phyloP scores from a whole-genome alignment of 1,140 invertebrate genomes.

The Medauroidea extradentata region DNA sequence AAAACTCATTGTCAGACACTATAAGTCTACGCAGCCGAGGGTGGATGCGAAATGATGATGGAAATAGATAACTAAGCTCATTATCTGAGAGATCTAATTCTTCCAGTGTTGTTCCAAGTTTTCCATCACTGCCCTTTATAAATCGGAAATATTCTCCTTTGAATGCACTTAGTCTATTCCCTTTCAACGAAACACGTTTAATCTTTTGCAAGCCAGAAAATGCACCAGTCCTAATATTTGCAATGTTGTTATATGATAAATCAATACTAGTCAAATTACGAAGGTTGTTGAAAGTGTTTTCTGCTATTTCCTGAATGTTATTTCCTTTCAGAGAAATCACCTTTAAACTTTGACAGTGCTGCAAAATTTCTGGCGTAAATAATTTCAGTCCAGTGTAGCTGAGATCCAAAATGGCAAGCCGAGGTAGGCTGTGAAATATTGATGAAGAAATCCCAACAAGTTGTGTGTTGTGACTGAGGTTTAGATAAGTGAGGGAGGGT shows the following conservation, averaged over 20 bases:
- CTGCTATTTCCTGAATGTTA: conserved; percentile 61
- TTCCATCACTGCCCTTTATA: conserved; percentile 32
- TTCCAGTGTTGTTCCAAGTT: conserved; percentile 55
- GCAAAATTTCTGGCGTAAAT: conserved; percentile 64
- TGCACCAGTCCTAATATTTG: conserved; percentile 61
- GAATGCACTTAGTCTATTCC: conserved; percentile 68
- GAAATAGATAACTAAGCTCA: conserved; percentile 70
- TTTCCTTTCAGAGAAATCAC: conserved; percentile 63
- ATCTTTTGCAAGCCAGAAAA: conserved; percentile 67
- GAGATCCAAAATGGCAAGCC: conserved; percentile 64
- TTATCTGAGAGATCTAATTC: conserved; percentile 70
- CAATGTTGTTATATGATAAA: conserved; percentile 71
- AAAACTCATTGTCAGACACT: conserved; percentile 69
- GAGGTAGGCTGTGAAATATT: conserved; percentile 54
- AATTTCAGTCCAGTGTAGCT: conserved; percentile 65
- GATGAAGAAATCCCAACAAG: conserved; percentile 54
- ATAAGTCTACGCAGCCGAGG: conserved; percentile 63
- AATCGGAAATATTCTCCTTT: conserved; percentile 75
- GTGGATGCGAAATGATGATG: conserved; percentile 77
- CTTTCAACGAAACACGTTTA: conserved; percentile 58
- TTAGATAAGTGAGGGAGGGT: conserved; percentile 63
- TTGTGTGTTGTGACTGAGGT: conserved; percentile 72
- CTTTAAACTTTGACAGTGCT: conserved; percentile 59
- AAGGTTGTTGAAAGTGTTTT: conserved; percentile 66
- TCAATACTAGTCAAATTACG: conserved; percentile 66